Conservation (phyloP, 2,113 vertebrate species). For the Neopipo cinnamomea region DNA sequence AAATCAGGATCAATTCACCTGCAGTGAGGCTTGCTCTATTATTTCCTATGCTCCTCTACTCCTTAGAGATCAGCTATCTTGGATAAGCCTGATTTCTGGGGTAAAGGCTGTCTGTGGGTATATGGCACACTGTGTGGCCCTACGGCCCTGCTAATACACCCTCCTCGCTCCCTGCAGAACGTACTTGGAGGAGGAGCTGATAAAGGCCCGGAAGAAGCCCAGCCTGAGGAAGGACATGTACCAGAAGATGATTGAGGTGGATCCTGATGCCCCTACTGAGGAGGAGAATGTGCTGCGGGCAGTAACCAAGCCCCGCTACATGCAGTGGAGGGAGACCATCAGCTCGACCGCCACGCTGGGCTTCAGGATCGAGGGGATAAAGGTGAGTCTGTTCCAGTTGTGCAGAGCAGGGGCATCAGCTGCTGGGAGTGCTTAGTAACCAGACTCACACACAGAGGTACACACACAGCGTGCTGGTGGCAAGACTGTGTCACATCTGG, state of each 20-base stretch:
- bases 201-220: conserved; percentile 94
- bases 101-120: not conserved
- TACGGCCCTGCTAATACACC: not conserved
- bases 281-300: conserved; percentile 85
- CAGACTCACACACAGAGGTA: not conserved
- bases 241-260: conserved; percentile 96
- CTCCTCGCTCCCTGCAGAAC: conserved; percentile 73
- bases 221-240: conserved; percentile 95
- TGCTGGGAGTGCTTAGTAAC: rapidly evolving
- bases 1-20: not conserved
- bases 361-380: conserved; percentile 97
- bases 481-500: rapidly evolving
- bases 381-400: conserved; percentile 74
- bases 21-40: rapidly evolving
- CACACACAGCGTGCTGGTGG: not conserved
- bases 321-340: conserved; percentile 99
- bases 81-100: not conserved
- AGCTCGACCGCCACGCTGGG: conserved; percentile 93
- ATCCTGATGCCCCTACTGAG: conserved; percentile 83
- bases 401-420: not conserved
- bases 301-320: conserved; percentile 96
- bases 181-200: conserved; percentile 94
- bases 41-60: not conserved
- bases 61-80: not conserved
- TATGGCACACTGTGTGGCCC: rapidly evolving